Base-by-base conservation (phyloP, 1,140 invertebrate genomes). In the Cherax destructor region DNA sequence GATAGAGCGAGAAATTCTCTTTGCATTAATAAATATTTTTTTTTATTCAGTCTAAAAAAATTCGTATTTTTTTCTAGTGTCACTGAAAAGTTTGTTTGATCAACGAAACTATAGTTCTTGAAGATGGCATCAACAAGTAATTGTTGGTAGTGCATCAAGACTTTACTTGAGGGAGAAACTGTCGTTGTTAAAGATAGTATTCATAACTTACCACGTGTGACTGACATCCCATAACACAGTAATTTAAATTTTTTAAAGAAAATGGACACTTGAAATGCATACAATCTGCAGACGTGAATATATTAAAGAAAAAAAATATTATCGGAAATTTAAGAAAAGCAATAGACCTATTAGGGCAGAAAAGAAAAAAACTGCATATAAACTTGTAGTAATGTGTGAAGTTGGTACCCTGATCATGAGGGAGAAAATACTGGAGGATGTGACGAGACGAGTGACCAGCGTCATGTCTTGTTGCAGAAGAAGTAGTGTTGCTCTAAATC, bases 231-330 rank as follows among this genome's bases (percentile, higher is more conserved):
- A 83, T 61, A 83, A 50, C 4, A 83, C 81, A 52, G 49, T 61
- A 6, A 83, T 83, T 83, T 83, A 50, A 16, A 61, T 21, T 59
- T 83, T 18, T 47, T 83, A 61, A 30, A 83, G 81, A 61, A 80
- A 80, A 7, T 83, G 30, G 59, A 83, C 52, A 83, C 81, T 59
- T 61, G 52, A 83, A 56, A 49, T 83, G 52, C 81, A 83, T 65
- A 59, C 56, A 83, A 61, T 83, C 13, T 83, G 81, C 50, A 83
- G 81, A 47, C 59, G 81, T 83, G 81, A 83, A 52, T 83, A 83
- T 18, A 56, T 61, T 50, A 83, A 83, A 24, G 50, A 83, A 52
- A 83, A 61, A 47, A 56, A 83, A 41, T 83, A 83, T 24, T 21
- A 13, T 18, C 50, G 7, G 59, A 83, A 4, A 83, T 49, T 50